These are phyloP conservation scores for Nannoperca obscura DNA, from an alignment of 2,797 vertebrate genomes.

Conservation along the genomic window DNA sequence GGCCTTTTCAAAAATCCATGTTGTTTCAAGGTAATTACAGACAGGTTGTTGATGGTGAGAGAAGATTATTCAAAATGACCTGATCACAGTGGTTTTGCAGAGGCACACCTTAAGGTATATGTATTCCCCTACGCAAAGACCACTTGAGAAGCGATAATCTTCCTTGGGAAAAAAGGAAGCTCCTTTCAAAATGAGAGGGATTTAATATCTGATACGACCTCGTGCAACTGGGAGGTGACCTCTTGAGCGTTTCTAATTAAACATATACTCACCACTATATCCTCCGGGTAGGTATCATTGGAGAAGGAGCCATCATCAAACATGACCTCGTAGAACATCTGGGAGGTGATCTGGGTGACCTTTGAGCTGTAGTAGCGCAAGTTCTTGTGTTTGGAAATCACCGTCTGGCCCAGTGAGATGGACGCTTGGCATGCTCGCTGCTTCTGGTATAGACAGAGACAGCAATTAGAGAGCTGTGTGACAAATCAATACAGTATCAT, in stretches of 20 bases:
- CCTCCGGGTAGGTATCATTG: conserved; percentile 96
- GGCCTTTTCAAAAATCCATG: conserved; percentile 11
- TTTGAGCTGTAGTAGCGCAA: conserved; percentile 95
- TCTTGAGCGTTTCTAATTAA: conserved; percentile 52
- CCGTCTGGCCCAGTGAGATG: conserved; percentile 93
- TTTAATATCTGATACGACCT: conserved; percentile 30
- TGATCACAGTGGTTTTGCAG: neutral
- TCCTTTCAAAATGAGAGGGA: conserved; percentile 10
- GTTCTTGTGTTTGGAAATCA: conserved; percentile 97
- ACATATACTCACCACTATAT: conserved; percentile 92
- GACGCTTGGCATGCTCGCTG: conserved; percentile 85
- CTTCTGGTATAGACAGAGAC: conserved; percentile 82
- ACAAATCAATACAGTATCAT: neutral
- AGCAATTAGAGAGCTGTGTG: conserved; percentile 40
- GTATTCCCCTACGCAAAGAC: conserved; percentile 1
- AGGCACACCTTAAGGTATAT: neutral
- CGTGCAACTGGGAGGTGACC: conserved; percentile 35
- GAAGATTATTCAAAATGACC: neutral
- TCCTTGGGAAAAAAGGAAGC: neutral
- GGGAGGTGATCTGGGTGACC: conserved; percentile 91
- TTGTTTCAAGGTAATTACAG: neutral
- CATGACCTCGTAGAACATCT: conserved; percentile 96
- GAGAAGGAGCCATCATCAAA: conserved; percentile 98
- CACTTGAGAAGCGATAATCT: conserved; percentile 4
- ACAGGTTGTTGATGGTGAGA: conserved; percentile 21